Conservation (phyloP, 2,113 vertebrate genomes). For the Nansenia antarctica region DNA sequence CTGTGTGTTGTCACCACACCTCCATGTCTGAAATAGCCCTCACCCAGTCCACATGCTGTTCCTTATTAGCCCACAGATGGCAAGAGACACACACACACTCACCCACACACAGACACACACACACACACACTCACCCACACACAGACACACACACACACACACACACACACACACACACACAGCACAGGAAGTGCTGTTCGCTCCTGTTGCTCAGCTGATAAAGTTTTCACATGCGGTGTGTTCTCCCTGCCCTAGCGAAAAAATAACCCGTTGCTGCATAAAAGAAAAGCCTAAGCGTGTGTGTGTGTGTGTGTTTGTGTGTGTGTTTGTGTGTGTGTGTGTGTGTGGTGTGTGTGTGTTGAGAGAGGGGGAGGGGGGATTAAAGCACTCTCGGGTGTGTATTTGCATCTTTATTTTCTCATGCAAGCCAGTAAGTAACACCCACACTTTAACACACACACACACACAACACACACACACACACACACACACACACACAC, state of each 20-base stretch:
- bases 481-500: conserved; percentile 12
- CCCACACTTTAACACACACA: no score
- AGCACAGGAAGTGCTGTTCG: conserved; percentile 22
- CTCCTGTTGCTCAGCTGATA: conserved; percentile 64
- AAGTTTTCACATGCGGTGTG: conserved; percentile 47
- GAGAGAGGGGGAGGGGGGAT: no score
- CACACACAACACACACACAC: neutral
- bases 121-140: conserved; percentile 10
- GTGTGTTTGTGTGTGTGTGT: no score
- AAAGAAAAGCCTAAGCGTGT: neutral
- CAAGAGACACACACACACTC: conserved; percentile 15
- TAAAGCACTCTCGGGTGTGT: conserved; percentile 13
- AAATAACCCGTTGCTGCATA: conserved; percentile 33
- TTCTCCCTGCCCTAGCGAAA: conserved; percentile 22
- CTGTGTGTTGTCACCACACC: neutral
- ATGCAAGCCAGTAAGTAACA: no score
- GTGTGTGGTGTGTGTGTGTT: no score
- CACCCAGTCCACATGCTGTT: conserved; percentile 44
- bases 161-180: conserved; percentile 6
- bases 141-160: conserved; percentile 13
- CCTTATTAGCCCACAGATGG: conserved; percentile 60
- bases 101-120: conserved; percentile 6
- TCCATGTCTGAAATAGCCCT: conserved; percentile 41
- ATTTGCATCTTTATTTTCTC: conserved; percentile 40
- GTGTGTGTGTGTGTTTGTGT: neutral